These are phyloP conservation scores for Brachylomia viminalis DNA, from an alignment of 2,888 invertebrate species.

Conservation along the genomic window DNA sequence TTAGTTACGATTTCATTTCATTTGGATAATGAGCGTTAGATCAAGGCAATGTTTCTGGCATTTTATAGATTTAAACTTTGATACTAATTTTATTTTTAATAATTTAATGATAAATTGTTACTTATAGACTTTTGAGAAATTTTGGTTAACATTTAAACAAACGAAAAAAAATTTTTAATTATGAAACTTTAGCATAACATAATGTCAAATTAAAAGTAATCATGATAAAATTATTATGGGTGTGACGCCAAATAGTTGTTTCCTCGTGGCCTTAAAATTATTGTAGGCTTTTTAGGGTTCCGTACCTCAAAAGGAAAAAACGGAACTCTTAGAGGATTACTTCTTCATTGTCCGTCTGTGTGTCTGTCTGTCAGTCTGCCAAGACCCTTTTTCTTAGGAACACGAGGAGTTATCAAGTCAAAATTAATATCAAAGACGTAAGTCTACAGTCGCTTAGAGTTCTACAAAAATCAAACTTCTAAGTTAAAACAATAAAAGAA, in stretches of 20 bases:
- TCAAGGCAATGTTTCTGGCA: slow-evolving; percentile 31
- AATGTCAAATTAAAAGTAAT: too few relatives aligned
- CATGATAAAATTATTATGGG: background rate
- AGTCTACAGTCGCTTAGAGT: background rate
- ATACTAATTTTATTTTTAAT: background rate
- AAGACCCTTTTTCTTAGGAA: background rate
- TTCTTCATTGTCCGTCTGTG: background rate
- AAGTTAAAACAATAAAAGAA: background rate
- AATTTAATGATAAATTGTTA: background rate
- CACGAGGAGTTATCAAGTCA: background rate
- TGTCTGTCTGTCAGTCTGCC: background rate
- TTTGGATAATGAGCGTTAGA: slow-evolving; percentile 34
- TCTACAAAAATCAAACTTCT: background rate
- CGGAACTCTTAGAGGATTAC: background rate
- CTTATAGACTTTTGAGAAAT: background rate
- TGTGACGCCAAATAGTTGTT: background rate
- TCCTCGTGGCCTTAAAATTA: background rate
- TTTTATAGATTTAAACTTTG: background rate
- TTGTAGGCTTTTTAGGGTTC: background rate
- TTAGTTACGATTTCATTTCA: slow-evolving; percentile 36
- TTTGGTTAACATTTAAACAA: background rate
- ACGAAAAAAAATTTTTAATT: background rate
- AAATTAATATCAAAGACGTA: background rate
- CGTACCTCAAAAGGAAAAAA: background rate
- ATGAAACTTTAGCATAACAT: background rate